Evolutionary conservation across 2,113 vertebrate species (phyloP), one percentile per base, ranked within the genome.

Genomic region (Onychostruthus taczanowskii): DNA sequence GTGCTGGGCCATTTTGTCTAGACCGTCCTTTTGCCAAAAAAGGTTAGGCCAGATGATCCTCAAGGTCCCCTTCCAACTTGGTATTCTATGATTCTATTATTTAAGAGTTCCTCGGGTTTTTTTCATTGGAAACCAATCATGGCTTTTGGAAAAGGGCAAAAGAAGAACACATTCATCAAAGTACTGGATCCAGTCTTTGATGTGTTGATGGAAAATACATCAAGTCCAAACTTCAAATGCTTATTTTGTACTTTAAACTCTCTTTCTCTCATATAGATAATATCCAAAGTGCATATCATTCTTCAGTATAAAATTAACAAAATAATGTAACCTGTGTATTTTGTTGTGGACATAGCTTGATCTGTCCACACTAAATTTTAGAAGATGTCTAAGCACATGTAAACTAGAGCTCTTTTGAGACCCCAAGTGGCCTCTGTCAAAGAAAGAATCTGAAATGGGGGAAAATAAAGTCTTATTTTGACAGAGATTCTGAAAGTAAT

Each of bases 381-480:
- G 52, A 87, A 87, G 39, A 26, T 80, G 21, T 86, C 33, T 46
- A 78, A 67, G 35, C 22, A 67, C 37, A 47, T 13, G 14, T 43
- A 83, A 86, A 67, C 63, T 67, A 56, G 39, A 84, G 41, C 17
- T 15, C 33, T 78, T 87, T 37, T 87, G 73, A 91, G 58, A 73
- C 3, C 22, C 33, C 27, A 58, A 19, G 35, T 75, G n/a, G 68
- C 30, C 15, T 78, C 39, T 63, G 31, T 78, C 47, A 94, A 74
- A 87, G 44, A 53, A 84, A 87, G 28, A 92, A 84, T 18, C n/a
- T 92, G 83, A 92, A 93, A 77, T 16, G 56, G 39, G 61, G 16
- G 68, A 81, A 91, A 88, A 94, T 37, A 74, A 93, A 81, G 41
- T 78, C 52, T 84, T 89, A 74, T 33, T 93, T 74, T 87, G 80